Evolutionary conservation across 2,113 vertebrate species (phyloP).

Genomic region (Helogale parvula): DNA sequence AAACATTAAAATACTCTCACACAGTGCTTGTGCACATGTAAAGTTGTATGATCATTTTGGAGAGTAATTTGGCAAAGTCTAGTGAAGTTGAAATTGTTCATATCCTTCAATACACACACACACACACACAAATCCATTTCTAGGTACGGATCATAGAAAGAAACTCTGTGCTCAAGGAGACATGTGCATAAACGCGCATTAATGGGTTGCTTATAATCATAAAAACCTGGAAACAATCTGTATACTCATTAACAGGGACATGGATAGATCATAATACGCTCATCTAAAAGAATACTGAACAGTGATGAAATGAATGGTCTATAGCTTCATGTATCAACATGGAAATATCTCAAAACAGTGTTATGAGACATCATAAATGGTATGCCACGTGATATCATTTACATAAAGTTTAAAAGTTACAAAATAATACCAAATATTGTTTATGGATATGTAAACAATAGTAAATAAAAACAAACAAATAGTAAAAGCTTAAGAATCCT

Average conservation of each 20-base stretch:
- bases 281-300: background rate
- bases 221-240: background rate
- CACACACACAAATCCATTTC: background rate
- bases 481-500: background rate
- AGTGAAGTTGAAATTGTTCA: background rate
- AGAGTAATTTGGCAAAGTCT: background rate
- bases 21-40: background rate
- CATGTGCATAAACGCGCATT: background rate
- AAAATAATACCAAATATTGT: background rate
- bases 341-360: background rate
- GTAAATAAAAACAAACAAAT: background rate
- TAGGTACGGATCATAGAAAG: background rate
- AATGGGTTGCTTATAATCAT: background rate
- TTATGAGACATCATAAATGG: background rate
- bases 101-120: background rate
- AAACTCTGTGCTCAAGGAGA: background rate
- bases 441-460: background rate
- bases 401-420: background rate
- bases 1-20: background rate
- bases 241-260: background rate
- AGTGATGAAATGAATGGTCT: background rate
- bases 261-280: background rate
- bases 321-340: background rate
- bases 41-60: background rate
- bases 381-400: background rate